Evolutionary conservation across 2,888 invertebrate genomes (phyloP).

Genomic region (Eristalinus sepulchralis): DNA sequence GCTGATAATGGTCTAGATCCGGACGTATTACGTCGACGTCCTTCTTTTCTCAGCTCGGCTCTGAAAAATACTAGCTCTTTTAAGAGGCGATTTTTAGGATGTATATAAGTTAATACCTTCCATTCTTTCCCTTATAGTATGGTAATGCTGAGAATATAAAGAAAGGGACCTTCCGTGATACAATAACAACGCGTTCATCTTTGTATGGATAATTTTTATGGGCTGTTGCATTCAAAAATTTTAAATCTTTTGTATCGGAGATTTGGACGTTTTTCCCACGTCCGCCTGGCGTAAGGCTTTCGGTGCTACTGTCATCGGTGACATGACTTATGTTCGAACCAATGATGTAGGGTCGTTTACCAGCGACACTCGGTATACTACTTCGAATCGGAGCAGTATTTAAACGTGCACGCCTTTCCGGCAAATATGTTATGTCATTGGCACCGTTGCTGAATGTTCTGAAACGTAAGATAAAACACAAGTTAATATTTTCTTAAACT

Average conservation of each 20-base stretch:
- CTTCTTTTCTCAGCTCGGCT: conserved; percentile 87
- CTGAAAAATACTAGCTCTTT: conserved; percentile 76
- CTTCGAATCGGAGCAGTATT: conserved; percentile 79
- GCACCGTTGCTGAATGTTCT: conserved; percentile 81
- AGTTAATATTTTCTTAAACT: too few species aligned
- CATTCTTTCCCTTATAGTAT: conserved; percentile 87
- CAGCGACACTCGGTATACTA: conserved; percentile 73
- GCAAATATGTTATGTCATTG: conserved; percentile 74
- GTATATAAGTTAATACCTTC: conserved; percentile 81
- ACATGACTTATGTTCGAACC: conserved; percentile 78
- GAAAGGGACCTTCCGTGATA: conserved; percentile 90
- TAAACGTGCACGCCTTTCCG: conserved; percentile 78
- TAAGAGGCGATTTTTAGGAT: conserved; percentile 2
- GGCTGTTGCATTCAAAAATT: conserved; percentile 82
- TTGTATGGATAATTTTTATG: conserved; percentile 86
- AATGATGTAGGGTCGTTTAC: conserved; percentile 77
- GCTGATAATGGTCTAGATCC: conserved; percentile 91
- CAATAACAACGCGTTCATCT: conserved; percentile 91
- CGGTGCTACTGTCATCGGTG: conserved; percentile 86
- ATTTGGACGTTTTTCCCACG: conserved; percentile 79
- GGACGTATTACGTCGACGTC: conserved; percentile 90
- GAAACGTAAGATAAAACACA: conserved; percentile 75
- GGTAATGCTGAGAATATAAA: conserved; percentile 93
- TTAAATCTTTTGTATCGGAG: conserved; percentile 83
- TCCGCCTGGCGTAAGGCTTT: conserved; percentile 86